These are phyloP conservation scores for Proteles cristata DNA, from an alignment of 2,113 vertebrate species.

Conservation along the genomic window DNA sequence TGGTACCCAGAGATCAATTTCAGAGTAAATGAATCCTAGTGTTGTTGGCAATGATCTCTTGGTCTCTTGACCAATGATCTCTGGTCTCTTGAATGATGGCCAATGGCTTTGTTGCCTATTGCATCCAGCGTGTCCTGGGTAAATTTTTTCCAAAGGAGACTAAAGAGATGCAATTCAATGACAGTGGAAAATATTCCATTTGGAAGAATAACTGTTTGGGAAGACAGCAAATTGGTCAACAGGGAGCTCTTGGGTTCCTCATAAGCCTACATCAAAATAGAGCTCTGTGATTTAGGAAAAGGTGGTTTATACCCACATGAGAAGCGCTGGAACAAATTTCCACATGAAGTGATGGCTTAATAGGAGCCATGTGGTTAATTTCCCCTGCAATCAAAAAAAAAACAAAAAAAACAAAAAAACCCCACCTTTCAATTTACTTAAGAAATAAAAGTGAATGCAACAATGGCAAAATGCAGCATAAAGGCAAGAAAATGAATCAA, in stretches of 20 bases:
- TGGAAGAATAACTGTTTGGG: conserved; percentile 54
- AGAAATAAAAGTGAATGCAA: conserved; percentile 31
- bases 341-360: conserved; percentile 43
- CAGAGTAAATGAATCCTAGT: neutral
- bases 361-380: conserved; percentile 38
- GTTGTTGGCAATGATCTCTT: neutral
- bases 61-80: too few species aligned
- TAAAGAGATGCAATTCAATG: neutral
- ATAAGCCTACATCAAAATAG: conserved; percentile 47
- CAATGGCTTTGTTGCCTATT: neutral
- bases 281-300: conserved; percentile 10
- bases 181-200: conserved; percentile 12
- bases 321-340: conserved; percentile 1
- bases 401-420: neutral
- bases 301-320: neutral
- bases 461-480: neutral
- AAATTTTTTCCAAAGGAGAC: neutral
- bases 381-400: neutral
- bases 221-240: conserved; percentile 2
- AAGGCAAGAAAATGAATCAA: neutral
- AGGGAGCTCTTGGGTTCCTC: neutral
- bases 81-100: neutral
- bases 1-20: conserved; percentile 31
- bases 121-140: neutral
- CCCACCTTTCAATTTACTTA: conserved; percentile 5